Evolutionary conservation across 2,113 vertebrate genomes (phyloP).

Genomic region (Melanerpes formicivorus): DNA sequence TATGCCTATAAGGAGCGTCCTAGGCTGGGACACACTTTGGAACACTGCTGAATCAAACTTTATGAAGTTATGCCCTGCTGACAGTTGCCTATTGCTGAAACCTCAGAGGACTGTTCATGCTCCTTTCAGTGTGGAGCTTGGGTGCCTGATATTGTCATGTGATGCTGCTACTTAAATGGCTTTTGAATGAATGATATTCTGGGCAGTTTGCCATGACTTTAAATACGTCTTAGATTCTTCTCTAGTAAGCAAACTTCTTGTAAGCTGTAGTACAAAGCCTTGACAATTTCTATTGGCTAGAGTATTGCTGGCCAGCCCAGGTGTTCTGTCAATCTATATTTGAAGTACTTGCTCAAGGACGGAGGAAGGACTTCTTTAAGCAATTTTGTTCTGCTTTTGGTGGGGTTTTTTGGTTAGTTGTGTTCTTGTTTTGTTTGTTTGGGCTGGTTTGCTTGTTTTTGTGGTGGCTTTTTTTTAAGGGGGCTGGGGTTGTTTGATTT

Average conservation of each 20-base stretch:
- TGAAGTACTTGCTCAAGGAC: neutral
- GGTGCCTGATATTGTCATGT: neutral
- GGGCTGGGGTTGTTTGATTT: too few species aligned
- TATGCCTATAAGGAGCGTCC: neutral
- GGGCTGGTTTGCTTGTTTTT: too few species aligned
- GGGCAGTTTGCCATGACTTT: neutral
- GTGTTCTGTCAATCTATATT: neutral
- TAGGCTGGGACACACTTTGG: fast-evolving
- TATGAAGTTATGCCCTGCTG: neutral
- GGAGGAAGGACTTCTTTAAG: neutral
- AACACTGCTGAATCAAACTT: neutral
- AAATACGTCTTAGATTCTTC: neutral
- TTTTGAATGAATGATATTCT: neutral
- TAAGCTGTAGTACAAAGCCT: neutral
- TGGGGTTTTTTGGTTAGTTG: too few species aligned
- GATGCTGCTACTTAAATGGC: neutral
- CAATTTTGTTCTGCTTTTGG: neutral
- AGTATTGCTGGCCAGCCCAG: neutral
- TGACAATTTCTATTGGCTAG: neutral
- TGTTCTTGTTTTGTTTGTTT: too few species aligned
- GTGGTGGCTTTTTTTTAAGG: too few species aligned
- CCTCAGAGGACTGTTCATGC: neutral
- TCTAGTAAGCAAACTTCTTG: neutral
- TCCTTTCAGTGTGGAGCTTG: neutral
- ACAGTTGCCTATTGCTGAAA: neutral